Percentiles rank a stretch among this genome's conserved stretches.
Conservation (phyloP, 2,888 invertebrate genomes). For the Idaea aversata region DNA sequence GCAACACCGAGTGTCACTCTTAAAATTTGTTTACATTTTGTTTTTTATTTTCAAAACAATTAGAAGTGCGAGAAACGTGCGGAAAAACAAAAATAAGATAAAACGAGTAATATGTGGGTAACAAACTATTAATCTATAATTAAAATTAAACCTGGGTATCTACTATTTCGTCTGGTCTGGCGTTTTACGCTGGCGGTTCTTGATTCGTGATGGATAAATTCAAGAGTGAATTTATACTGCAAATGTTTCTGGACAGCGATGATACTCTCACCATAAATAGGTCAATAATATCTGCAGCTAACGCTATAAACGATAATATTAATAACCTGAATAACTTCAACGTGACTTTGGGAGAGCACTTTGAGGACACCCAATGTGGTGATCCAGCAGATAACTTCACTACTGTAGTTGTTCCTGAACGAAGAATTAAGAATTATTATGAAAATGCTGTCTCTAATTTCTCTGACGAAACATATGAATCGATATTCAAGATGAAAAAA, state of each 20-base stretch:
- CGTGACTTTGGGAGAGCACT: conserved; percentile 44
- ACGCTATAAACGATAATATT: conserved; percentile 60
- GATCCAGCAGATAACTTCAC: conserved; percentile 15
- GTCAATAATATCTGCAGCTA: conserved; percentile 57
- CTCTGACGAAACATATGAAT: conserved; percentile 53
- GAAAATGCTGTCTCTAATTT: conserved; percentile 51
- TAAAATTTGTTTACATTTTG: too few species aligned
- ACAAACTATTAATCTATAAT: too few species aligned
- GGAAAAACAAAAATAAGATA: too few species aligned
- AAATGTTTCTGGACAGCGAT: conserved; percentile 63
- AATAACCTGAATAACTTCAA: conserved; percentile 52
- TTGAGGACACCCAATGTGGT: conserved; percentile 13
- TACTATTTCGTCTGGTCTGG: neutral
- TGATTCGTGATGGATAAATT: conserved; percentile 43
- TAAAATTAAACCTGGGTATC: too few species aligned
- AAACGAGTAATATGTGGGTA: too few species aligned
- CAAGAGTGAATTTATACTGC: conserved; percentile 61
- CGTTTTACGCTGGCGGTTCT: neutral
- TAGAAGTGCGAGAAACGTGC: too few species aligned
- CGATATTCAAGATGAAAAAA: conserved; percentile 58
- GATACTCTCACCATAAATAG: conserved; percentile 57
- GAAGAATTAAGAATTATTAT: conserved; percentile 44
- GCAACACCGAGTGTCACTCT: too few species aligned
- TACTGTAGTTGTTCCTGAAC: conserved; percentile 7
- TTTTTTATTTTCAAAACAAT: too few species aligned